phyloP scores from a whole-genome alignment of 2,888 invertebrate species.

The Eilema depressum region DNA sequence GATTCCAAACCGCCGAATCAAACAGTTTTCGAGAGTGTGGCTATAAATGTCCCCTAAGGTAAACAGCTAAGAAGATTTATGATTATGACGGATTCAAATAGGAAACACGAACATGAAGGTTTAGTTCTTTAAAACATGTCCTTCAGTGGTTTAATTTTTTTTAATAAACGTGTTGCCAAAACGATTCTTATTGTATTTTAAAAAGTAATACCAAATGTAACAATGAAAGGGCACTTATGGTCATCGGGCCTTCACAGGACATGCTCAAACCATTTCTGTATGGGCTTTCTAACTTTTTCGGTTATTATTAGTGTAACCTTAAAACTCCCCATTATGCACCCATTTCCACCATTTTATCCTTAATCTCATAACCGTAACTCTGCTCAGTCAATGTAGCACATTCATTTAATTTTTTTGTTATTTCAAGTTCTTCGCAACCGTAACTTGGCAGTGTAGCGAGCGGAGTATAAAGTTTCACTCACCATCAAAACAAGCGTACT shows the following conservation, averaged over 20 bases:
- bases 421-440: no score
- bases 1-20: not conserved
- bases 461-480: constrained; percentile 56
- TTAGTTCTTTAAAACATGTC: not conserved
- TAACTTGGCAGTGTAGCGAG: no score
- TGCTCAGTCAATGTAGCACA: no score
- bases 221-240: no score
- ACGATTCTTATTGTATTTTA: not conserved
- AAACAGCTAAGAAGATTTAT: not conserved
- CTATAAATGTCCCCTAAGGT: not conserved
- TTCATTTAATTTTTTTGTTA: no score
- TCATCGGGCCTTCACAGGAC: no score
- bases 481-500: constrained; percentile 93
- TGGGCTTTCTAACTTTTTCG: no score
- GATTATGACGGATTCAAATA: not conserved
- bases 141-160: not conserved
- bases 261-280: no score
- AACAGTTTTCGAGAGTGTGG: not conserved
- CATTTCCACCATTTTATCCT: no score
- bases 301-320: no score
- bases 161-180: not conserved
- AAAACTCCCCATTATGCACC: no score
- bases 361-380: no score
- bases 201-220: not conserved
- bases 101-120: not conserved